Evolutionary conservation across 1,140 invertebrate species (phyloP).

Genomic region (Cydia fagiglandana): DNA sequence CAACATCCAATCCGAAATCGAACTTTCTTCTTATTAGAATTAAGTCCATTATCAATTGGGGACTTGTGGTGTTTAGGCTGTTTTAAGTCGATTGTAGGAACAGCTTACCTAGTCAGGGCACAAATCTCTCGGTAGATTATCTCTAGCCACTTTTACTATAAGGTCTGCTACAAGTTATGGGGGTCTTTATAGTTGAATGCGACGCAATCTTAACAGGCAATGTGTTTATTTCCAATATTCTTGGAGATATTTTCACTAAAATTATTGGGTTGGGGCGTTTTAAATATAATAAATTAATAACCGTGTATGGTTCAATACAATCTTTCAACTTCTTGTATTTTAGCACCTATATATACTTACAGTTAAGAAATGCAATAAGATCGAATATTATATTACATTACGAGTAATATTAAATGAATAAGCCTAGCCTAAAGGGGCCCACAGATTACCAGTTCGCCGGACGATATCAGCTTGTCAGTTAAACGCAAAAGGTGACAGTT

Average conservation of each 20-base stretch:
- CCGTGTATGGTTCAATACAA: not conserved
- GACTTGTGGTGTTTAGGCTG: conserved; percentile 28
- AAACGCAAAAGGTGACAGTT: too few relatives aligned
- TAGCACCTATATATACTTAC: not conserved
- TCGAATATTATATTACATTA: not conserved
- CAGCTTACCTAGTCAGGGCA: conserved; percentile 66
- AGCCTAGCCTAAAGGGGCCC: too few relatives aligned
- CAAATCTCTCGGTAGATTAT: conserved; percentile 71
- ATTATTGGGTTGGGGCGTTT: not conserved
- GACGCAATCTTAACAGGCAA: conserved; percentile 26
- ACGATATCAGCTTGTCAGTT: too few relatives aligned
- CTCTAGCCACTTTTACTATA: conserved; percentile 67
- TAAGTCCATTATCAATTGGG: conserved; percentile 44
- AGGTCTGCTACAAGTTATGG: conserved; percentile 48
- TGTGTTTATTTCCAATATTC: conserved; percentile 2
- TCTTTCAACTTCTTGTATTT: not conserved
- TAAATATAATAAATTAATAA: not conserved
- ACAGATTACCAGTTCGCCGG: too few relatives aligned
- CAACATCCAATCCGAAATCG: conserved; percentile 41
- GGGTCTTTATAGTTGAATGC: conserved; percentile 56
- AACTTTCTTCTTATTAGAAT: conserved; percentile 44
- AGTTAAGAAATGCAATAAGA: not conserved
- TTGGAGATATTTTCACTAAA: not conserved
- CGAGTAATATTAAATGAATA: too few relatives aligned
- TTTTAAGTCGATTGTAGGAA: conserved; percentile 34